phyloP scores from a whole-genome alignment of 2,113 vertebrate species.

The Prinia subflava region DNA sequence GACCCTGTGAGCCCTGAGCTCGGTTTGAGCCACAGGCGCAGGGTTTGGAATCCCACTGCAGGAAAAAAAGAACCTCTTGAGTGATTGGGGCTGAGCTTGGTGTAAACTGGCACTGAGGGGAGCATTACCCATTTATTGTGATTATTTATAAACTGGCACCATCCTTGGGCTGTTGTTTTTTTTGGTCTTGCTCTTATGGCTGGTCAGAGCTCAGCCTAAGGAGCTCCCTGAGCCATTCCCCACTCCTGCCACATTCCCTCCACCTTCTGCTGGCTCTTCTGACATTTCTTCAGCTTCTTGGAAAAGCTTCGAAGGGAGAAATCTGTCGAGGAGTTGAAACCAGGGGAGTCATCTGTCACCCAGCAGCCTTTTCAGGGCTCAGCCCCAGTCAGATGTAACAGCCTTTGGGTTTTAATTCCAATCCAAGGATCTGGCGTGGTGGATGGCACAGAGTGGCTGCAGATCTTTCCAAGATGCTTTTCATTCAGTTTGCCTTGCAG shows the following conservation, averaged over 20 bases:
- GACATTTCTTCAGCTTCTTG: not conserved
- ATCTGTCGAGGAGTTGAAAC: not conserved
- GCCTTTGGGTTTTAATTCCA: not conserved
- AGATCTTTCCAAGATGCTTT: not conserved
- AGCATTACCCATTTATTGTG: not conserved
- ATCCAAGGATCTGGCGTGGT: not conserved
- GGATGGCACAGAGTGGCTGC: not conserved
- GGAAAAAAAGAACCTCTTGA: not conserved
- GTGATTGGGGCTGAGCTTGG: not conserved
- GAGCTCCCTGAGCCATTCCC: not conserved
- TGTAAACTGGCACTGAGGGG: not conserved
- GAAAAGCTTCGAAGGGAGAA: not conserved
- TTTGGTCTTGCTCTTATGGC: not conserved
- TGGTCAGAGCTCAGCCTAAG: not conserved
- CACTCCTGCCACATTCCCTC: not conserved
- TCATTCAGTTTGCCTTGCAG: not conserved
- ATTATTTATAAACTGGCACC: not conserved
- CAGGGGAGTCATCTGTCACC: not conserved
- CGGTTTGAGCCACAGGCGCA: not conserved
- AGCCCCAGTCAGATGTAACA: not conserved
- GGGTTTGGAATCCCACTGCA: not conserved
- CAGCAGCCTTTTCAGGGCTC: not conserved
- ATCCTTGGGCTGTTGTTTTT: not conserved
- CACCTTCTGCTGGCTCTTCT: not conserved
- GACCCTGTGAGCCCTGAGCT: accelerated